These are phyloP conservation scores for Diabrotica undecimpunctata DNA, from an alignment of 1,140 invertebrate genomes.

Conservation along the genomic window DNA sequence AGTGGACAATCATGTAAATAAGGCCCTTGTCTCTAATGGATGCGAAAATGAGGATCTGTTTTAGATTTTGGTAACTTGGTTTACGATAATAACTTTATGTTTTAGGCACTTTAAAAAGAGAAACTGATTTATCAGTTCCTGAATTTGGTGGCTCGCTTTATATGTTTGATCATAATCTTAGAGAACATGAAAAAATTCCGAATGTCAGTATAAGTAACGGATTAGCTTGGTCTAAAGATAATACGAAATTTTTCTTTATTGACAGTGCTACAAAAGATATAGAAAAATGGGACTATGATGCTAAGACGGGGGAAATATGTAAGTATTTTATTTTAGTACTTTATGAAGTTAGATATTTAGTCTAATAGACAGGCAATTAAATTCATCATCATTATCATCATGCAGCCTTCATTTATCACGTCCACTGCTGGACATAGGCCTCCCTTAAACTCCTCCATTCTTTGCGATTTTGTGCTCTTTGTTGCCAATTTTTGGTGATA, in stretches of 20 bases:
- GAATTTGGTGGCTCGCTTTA: slow-evolving; percentile 57
- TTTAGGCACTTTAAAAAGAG: slow-evolving; percentile 29
- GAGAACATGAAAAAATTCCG: slow-evolving; percentile 40
- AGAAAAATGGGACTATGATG: slow-evolving; percentile 69
- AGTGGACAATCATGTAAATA: no score
- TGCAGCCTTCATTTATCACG: no score
- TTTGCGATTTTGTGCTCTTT: no score
- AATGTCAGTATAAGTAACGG: slow-evolving; percentile 74
- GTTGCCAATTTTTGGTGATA: no score
- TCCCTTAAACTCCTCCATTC: no score
- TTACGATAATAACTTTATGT: no score
- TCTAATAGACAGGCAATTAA: no score
- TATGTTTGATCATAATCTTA: slow-evolving; percentile 47
- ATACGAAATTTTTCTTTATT: slow-evolving; percentile 70
- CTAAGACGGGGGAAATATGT: slow-evolving; percentile 54
- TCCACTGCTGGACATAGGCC: no score
- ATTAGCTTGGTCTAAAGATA: slow-evolving; percentile 68
- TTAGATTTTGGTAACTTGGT: no score
- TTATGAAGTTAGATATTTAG: background rate
- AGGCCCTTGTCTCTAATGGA: no score
- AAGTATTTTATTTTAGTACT: slow-evolving; percentile 32
- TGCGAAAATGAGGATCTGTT: no score
- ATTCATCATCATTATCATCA: no score
- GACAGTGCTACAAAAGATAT: slow-evolving; percentile 66
- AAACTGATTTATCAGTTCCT: slow-evolving; percentile 50